These are phyloP conservation scores for Cyanoramphus novaezelandiae DNA, from an alignment of 2,113 vertebrate species.

Conservation along the genomic window DNA sequence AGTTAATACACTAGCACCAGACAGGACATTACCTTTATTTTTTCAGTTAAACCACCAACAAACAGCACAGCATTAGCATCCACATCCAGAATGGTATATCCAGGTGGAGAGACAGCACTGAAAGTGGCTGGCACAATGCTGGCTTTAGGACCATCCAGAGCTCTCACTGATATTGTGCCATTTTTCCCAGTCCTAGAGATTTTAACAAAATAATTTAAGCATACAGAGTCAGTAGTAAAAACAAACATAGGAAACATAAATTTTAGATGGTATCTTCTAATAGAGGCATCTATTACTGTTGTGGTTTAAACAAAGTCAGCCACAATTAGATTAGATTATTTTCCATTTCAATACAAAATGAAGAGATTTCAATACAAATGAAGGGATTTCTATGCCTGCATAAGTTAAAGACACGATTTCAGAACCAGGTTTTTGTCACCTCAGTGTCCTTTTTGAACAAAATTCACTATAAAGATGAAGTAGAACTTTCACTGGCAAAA, in stretches of 20 bases:
- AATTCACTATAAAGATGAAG: not conserved
- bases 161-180: slow-evolving; percentile 90
- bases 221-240: not conserved
- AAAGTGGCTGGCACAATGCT: slow-evolving; percentile 81
- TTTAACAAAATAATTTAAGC: not conserved
- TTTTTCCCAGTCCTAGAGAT: slow-evolving; percentile 87
- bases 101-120: slow-evolving; percentile 83
- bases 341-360: not conserved
- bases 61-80: slow-evolving; percentile 94
- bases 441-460: not conserved
- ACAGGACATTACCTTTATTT: slow-evolving; percentile 82
- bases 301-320: too few relatives aligned
- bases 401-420: not conserved
- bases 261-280: not conserved
- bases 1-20: not conserved
- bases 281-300: not conserved
- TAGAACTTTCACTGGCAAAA: not conserved
- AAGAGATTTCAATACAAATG: not conserved
- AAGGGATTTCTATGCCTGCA: not conserved
- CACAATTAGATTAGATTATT: not conserved
- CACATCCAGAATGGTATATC: slow-evolving; percentile 92
- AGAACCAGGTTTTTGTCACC: not conserved
- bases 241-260: not conserved
- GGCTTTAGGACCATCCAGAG: slow-evolving; percentile 90
- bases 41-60: slow-evolving; percentile 90